These are phyloP conservation scores for Calliscelio sp. DNA, from an alignment of 2,888 invertebrate genomes.

Conservation along the genomic window DNA sequence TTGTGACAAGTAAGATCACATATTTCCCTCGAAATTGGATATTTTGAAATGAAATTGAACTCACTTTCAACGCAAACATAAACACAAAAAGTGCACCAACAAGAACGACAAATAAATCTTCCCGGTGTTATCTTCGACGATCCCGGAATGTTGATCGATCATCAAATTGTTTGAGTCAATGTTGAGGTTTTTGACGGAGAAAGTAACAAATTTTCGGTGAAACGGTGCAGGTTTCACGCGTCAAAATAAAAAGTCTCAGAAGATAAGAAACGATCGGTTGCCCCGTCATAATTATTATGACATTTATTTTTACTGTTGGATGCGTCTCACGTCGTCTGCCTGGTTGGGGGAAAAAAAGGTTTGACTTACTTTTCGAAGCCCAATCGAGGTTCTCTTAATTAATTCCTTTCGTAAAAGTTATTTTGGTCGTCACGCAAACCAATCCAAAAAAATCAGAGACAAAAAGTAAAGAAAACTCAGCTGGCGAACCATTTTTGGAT, in stretches of 20 bases:
- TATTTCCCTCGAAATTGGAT: constrained; percentile 4
- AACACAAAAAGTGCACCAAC: constrained; percentile 11
- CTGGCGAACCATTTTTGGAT: no score
- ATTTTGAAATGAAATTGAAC: not conserved
- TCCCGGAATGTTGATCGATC: constrained; percentile 52
- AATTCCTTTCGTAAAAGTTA: not conserved
- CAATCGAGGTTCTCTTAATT: constrained; percentile 2
- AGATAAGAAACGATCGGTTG: constrained; percentile 9
- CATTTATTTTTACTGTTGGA: constrained; percentile 38
- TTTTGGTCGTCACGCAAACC: not conserved
- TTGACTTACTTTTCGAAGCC: constrained; percentile 29
- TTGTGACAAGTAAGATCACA: not conserved
- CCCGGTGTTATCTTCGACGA: constrained; percentile 17
- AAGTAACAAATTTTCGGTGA: constrained; percentile 39
- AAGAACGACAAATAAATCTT: constrained; percentile 31
- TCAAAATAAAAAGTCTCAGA: constrained; percentile 22
- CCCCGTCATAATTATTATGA: constrained; percentile 48
- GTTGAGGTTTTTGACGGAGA: constrained; percentile 51
- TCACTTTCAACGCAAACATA: constrained; percentile 33
- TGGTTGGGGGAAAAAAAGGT: not conserved
- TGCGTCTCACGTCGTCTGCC: not conserved
- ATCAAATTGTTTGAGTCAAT: constrained; percentile 57
- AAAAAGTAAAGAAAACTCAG: not conserved
- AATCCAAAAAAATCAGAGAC: no score
- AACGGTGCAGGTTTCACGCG: constrained; percentile 31